A percentile compares a stretch with the other conserved stretches of the same genome.
phyloP scores from a whole-genome alignment of 2,888 invertebrate species.

The Nymphalis polychloros region DNA sequence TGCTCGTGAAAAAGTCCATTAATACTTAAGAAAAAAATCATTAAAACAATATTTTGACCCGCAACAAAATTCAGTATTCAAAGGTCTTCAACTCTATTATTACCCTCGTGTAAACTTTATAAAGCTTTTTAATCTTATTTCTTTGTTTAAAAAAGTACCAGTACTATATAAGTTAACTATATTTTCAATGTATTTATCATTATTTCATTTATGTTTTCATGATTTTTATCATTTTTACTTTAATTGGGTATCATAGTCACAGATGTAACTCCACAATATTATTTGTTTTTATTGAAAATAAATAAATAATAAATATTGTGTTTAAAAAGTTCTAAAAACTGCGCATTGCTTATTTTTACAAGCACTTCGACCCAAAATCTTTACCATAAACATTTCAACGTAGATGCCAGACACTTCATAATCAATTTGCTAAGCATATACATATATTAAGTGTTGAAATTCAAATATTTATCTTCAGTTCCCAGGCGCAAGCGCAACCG shows the following conservation, averaged over 20 bases:
- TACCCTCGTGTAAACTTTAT: too few species aligned
- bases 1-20: constrained; percentile 63
- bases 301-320: not conserved
- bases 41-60: constrained; percentile 68
- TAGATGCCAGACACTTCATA: constrained; percentile 61
- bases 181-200: too few species aligned
- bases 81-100: constrained; percentile 26
- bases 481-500: constrained; percentile 72
- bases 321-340: constrained; percentile 16
- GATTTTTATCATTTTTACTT: not conserved
- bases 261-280: too few species aligned
- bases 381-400: constrained; percentile 57
- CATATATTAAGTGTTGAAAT: constrained; percentile 77
- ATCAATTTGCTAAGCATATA: constrained; percentile 78
- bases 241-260: not conserved
- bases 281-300: not conserved
- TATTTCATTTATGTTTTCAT: not conserved
- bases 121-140: constrained; percentile 25
- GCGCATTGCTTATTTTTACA: constrained; percentile 19
- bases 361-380: constrained; percentile 50
- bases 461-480: constrained; percentile 80
- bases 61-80: constrained; percentile 53
- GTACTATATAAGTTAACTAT: too few species aligned
- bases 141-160: not conserved
- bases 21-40: constrained; percentile 76